A percentile compares a stretch with the other conserved stretches of the same genome.
These are phyloP conservation scores for Galbula dea DNA, from an alignment of 2,113 vertebrate genomes.

Conservation along the genomic window DNA sequence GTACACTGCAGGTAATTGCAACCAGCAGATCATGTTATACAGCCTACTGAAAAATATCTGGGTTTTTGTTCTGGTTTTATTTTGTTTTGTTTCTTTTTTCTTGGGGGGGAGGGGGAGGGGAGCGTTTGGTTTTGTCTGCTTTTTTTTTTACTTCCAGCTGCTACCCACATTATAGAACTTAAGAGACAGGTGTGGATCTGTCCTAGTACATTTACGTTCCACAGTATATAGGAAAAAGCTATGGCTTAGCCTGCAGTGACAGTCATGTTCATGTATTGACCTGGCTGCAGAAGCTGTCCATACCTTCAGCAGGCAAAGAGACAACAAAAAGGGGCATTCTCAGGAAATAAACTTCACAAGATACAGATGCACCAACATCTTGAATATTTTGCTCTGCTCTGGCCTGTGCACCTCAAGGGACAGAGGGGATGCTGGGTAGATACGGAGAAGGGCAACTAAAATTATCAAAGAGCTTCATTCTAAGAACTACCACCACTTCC, in stretches of 20 bases:
- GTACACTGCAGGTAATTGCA: not conserved
- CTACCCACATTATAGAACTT: not conserved
- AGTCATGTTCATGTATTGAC: not conserved
- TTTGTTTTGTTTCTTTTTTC: too few relatives aligned
- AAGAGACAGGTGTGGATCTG: not conserved
- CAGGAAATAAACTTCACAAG: not conserved
- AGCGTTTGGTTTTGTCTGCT: too few relatives aligned
- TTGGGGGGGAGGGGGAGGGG: too few relatives aligned
- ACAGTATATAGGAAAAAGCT: not conserved
- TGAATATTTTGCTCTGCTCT: not conserved
- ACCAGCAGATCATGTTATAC: not conserved
- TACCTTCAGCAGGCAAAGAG: not conserved
- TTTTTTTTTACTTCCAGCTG: too few relatives aligned
- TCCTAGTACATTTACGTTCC: not conserved
- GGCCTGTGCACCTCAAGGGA: not conserved
- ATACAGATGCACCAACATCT: not conserved
- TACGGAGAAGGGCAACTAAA: not conserved
- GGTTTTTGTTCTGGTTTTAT: too few relatives aligned
- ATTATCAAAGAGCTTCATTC: not conserved
- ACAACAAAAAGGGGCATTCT: not conserved
- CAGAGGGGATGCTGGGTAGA: not conserved
- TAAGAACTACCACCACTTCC: not conserved
- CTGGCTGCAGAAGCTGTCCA: not conserved
- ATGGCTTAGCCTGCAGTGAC: not conserved
- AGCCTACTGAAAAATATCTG: not conserved